Percentiles rank a stretch among this genome's conserved stretches.
Evolutionary conservation across 1,140 invertebrate genomes (phyloP).

Genomic region (Cotesia glomerata): DNA sequence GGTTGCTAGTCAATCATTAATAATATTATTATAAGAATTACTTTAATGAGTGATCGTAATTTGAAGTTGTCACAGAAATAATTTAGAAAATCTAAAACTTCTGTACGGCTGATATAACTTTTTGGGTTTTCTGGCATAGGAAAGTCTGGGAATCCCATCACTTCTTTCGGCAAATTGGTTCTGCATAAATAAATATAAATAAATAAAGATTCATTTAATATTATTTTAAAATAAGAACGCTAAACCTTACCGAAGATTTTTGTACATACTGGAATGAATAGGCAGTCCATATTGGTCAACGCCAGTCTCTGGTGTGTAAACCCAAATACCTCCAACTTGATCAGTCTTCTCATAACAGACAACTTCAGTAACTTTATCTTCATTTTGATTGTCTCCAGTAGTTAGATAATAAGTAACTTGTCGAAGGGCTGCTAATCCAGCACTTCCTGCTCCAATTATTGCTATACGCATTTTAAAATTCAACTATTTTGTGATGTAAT

Average conservation of each 20-base stretch:
- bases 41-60: constrained; percentile 69
- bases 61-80: too few relatives aligned
- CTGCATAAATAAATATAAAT: constrained; percentile 62
- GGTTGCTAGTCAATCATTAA: too few relatives aligned
- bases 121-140: constrained; percentile 27
- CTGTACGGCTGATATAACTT: constrained; percentile 46
- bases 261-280: constrained; percentile 89
- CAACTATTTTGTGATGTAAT: too few relatives aligned
- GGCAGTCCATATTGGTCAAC: constrained; percentile 78
- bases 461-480: constrained; percentile 65
- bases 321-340: constrained; percentile 85
- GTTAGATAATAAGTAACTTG: constrained; percentile 65
- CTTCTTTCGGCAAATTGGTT: neutral
- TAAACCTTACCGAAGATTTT: constrained; percentile 72
- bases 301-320: constrained; percentile 76
- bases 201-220: neutral
- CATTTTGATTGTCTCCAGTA: constrained; percentile 25
- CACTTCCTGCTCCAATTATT: constrained; percentile 72
- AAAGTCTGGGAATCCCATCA: too few relatives aligned
- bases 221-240: neutral
- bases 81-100: too few relatives aligned
- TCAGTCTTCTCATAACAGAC: constrained; percentile 67
- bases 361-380: constrained; percentile 34
- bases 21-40: too few relatives aligned
- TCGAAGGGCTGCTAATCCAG: constrained; percentile 69